Percentiles rank a stretch among this genome's conserved stretches.
Conservation (phyloP, 1,140 invertebrate genomes). For the Ericerus pela region DNA sequence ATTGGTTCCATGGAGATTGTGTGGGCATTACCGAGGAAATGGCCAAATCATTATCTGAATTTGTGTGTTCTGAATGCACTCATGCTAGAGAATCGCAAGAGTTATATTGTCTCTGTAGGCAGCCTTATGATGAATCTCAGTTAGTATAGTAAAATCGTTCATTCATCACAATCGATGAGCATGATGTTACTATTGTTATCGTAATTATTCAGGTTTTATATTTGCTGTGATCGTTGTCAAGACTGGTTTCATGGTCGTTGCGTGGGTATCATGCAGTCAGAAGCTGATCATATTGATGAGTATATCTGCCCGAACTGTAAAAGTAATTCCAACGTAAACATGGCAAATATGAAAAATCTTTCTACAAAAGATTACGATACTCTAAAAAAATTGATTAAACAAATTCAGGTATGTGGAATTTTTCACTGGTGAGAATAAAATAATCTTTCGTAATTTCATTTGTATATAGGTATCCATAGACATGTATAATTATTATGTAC, state of each 20-base stretch:
- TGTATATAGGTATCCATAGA: no score
- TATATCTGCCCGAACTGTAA: slow-evolving; percentile 94
- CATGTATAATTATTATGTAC: no score
- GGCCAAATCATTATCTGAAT: slow-evolving; percentile 78
- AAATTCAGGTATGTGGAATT: slow-evolving; percentile 84
- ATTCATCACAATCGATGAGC: background rate
- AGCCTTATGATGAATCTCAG: slow-evolving; percentile 95
- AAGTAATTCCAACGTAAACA: slow-evolving; percentile 69
- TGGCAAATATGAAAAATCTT: slow-evolving; percentile 77
- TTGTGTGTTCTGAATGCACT: slow-evolving; percentile 74
- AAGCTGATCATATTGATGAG: slow-evolving; percentile 87
- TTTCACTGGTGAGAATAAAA: no score
- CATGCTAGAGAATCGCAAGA: slow-evolving; percentile 75
- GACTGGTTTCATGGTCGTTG: slow-evolving; percentile 98
- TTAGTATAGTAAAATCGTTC: slow-evolving; percentile 37
- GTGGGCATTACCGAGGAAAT: slow-evolving; percentile 87
- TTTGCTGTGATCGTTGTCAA: slow-evolving; percentile 94
- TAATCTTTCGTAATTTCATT: no score
- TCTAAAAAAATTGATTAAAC: slow-evolving; percentile 70
- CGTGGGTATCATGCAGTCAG: slow-evolving; percentile 85
- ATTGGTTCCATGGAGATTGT: slow-evolving; percentile 97
- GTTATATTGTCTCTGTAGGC: slow-evolving; percentile 86
- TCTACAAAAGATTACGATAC: slow-evolving; percentile 66
- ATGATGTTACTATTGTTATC: background rate
- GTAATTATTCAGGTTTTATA: slow-evolving; percentile 60